Conservation (phyloP, 2,888 invertebrate genomes). For the Alloplasta piceator region DNA sequence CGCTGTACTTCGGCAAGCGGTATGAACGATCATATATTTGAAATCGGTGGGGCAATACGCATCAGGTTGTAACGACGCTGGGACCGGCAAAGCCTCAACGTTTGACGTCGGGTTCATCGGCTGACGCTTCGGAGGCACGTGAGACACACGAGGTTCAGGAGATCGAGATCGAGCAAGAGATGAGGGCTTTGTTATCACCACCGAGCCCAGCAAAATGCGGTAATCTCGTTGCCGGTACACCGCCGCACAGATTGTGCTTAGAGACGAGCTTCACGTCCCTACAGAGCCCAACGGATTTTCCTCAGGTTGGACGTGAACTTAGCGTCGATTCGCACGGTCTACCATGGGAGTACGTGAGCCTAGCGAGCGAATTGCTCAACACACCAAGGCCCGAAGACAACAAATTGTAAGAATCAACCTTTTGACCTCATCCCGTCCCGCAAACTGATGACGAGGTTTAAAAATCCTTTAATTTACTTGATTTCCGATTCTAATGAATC, state of each 20-base stretch:
- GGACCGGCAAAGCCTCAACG: constrained; percentile 92
- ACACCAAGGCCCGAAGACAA: constrained; percentile 76
- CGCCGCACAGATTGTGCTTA: constrained; percentile 85
- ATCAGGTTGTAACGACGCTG: constrained; percentile 90
- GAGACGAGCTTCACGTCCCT: constrained; percentile 91
- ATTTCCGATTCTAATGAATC: too few relatives aligned
- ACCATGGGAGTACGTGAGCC: constrained; percentile 84
- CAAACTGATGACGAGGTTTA: too few relatives aligned
- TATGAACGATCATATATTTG: constrained; percentile 25
- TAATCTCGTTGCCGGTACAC: constrained; percentile 73
- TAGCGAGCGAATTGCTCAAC: constrained; percentile 80
- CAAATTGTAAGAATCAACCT: constrained; percentile 77
- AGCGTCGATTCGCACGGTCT: constrained; percentile 81
- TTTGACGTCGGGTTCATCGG: constrained; percentile 80
- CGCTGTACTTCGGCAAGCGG: not conserved
- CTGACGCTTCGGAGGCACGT: constrained; percentile 76
- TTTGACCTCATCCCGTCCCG: constrained; percentile 19
- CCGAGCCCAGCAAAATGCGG: constrained; percentile 85
- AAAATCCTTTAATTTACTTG: too few relatives aligned
- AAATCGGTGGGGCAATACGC: constrained; percentile 54
- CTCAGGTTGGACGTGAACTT: constrained; percentile 79
- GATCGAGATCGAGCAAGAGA: constrained; percentile 78
- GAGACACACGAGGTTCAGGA: constrained; percentile 76
- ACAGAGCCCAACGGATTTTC: constrained; percentile 84
- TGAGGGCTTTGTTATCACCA: constrained; percentile 83